Conservation (phyloP, 2,797 vertebrate genomes). For the Prunella strophiata region DNA sequence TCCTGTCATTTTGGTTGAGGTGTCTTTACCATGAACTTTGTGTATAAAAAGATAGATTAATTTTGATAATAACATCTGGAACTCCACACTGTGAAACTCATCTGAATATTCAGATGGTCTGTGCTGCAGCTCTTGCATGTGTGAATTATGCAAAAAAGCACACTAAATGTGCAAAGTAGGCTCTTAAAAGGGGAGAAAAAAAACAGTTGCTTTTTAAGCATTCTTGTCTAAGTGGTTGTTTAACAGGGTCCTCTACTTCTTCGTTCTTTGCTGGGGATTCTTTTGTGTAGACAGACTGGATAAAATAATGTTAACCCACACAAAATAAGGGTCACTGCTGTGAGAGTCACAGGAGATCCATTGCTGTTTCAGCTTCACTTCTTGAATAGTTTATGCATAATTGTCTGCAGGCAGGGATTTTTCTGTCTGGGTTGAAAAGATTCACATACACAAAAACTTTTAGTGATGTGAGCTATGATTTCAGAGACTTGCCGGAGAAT, state of each 20-base stretch:
- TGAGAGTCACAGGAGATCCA: background rate
- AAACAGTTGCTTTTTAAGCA: background rate
- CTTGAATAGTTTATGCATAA: background rate
- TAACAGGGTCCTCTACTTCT: background rate
- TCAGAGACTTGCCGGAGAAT: background rate
- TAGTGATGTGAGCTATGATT: background rate
- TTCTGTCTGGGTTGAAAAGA: background rate
- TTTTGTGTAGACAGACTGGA: background rate
- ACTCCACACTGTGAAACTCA: background rate
- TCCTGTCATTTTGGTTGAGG: background rate
- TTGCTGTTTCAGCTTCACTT: background rate
- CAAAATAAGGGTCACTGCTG: background rate
- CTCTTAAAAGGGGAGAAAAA: background rate
- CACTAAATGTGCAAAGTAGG: background rate
- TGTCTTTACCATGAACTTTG: background rate
- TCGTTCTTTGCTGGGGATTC: background rate
- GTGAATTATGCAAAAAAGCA: slow-evolving; percentile 15
- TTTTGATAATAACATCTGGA: slow-evolving; percentile 11
- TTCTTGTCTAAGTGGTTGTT: background rate
- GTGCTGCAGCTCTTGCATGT: background rate
- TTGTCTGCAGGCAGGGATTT: background rate
- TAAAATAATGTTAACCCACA: background rate
- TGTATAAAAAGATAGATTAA: background rate
- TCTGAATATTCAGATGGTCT: slow-evolving; percentile 12
- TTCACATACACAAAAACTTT: background rate